A percentile compares a stretch with the other conserved stretches of the same genome.
Evolutionary conservation across 1,140 invertebrate species (phyloP).

Genomic region (Drosophila nigromelanica): DNA sequence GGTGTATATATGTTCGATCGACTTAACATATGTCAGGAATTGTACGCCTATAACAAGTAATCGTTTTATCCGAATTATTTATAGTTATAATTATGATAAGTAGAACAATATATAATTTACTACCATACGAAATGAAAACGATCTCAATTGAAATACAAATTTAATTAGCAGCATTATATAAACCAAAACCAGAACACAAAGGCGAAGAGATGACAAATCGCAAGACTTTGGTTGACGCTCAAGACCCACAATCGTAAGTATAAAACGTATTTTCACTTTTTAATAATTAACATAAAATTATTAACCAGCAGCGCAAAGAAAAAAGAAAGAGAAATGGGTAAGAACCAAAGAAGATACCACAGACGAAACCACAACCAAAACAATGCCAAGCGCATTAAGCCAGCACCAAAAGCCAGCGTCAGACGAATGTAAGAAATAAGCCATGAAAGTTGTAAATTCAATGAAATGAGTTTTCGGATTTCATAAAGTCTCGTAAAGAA

Average conservation of each 20-base stretch:
- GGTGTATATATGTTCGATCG: neutral
- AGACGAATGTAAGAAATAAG: conserved; percentile 49
- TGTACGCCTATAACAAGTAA: neutral
- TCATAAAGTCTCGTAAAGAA: conserved; percentile 71
- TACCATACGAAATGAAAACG: conserved; percentile 41
- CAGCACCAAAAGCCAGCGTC: conserved; percentile 24
- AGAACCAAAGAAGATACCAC: conserved; percentile 15
- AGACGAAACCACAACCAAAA: conserved; percentile 40
- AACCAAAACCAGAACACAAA: conserved; percentile 49
- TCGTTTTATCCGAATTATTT: no score
- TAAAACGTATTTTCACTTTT: conserved; percentile 79
- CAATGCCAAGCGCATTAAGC: conserved; percentile 63
- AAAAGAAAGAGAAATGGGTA: conserved; percentile 39
- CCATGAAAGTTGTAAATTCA: conserved; percentile 74
- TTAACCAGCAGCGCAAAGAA: conserved; percentile 64
- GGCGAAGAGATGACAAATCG: neutral
- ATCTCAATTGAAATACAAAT: conserved; percentile 41
- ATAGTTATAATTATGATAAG: neutral
- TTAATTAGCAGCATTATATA: conserved; percentile 62
- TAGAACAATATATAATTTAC: neutral
- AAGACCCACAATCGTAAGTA: conserved; percentile 44
- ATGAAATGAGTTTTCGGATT: conserved; percentile 47
- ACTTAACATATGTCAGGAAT: conserved; percentile 1
- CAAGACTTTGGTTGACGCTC: conserved; percentile 21
- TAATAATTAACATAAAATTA: conserved; percentile 82